Evolutionary conservation across 2,888 invertebrate species (phyloP).

Genomic region (Allygus modestus): DNA sequence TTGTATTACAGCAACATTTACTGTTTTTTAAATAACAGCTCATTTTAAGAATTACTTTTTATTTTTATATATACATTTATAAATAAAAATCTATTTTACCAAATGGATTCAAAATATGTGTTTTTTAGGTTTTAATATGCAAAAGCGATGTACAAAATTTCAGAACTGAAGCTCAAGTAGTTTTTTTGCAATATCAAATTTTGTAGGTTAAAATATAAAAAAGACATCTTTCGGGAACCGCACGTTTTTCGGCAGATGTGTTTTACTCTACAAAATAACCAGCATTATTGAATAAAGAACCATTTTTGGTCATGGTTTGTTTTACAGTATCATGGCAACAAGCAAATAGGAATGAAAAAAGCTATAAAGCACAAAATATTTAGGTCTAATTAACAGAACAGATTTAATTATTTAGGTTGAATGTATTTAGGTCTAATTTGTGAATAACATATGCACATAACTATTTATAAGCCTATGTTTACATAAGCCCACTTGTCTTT

Average conservation of each 20-base stretch:
- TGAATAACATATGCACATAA: too few species aligned
- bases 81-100: neutral
- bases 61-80: neutral
- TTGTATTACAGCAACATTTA: neutral
- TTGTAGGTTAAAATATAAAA: neutral
- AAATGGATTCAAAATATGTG: neutral
- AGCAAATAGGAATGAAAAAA: too few species aligned
- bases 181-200: neutral
- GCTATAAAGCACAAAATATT: too few species aligned
- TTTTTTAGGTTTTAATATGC: neutral
- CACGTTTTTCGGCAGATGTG: neutral
- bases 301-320: neutral
- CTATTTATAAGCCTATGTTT: too few species aligned
- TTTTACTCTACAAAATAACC: slow-evolving; percentile 1
- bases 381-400: too few species aligned
- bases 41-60: neutral
- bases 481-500: too few species aligned
- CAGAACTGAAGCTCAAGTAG: neutral
- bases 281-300: slow-evolving; percentile 3
- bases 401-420: too few species aligned
- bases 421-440: too few species aligned
- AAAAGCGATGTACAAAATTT: neutral
- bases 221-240: neutral
- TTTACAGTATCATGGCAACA: neutral
- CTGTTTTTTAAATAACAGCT: neutral